Base-by-base conservation (phyloP, 2,113 vertebrate species). In the Coreoperca whiteheadi region DNA sequence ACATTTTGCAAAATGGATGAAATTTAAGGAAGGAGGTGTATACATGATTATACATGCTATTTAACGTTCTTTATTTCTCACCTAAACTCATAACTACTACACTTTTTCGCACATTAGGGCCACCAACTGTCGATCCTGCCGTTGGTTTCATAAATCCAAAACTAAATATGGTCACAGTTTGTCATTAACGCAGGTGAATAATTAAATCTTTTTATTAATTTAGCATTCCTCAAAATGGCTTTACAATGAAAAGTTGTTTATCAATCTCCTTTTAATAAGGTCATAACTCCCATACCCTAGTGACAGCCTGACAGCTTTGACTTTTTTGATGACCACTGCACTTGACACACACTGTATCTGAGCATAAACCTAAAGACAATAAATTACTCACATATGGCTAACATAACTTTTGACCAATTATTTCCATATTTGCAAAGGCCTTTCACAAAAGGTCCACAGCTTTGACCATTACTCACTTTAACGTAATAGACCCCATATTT, bases 161-260 rank as follows among this genome's bases (percentile, higher is more conserved):
- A 32, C 28, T 71, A 30, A 30, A 65, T 70, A 18, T 57, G 32
- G 6, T 8, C 28, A 10, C 2, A n/a, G 7, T 74, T 51, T 79
- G n/a, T 69, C 54, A 74, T 78, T 63, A 69, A 65, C 32, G 18
- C 8, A 32, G 10, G n/a, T 78, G n/a, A 77, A 82, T 77, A 56
- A 82, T 68, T 74, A 25, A 86, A 83, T 54, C 18, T 18, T 37
- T 48, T 74, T 56, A 78, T 74, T 57, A 41, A 59, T 78, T 60
- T 8, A 63, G 46, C 16, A 48, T 43, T 53, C 21, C n/a, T 56
- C 9, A 61, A 25, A 25, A 25, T 56, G 18, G 21, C 51, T 74
- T 54, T 63, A 37, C 28, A 37, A n/a, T 50, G 4, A 23, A 66
- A 81, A 53, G 8, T 30, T 34, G 54, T 54, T 20, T 25, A 54